A percentile compares a stretch with the other conserved stretches of the same genome.
phyloP scores from a whole-genome alignment of 2,113 vertebrate species.

The Pterocles orientalis region DNA sequence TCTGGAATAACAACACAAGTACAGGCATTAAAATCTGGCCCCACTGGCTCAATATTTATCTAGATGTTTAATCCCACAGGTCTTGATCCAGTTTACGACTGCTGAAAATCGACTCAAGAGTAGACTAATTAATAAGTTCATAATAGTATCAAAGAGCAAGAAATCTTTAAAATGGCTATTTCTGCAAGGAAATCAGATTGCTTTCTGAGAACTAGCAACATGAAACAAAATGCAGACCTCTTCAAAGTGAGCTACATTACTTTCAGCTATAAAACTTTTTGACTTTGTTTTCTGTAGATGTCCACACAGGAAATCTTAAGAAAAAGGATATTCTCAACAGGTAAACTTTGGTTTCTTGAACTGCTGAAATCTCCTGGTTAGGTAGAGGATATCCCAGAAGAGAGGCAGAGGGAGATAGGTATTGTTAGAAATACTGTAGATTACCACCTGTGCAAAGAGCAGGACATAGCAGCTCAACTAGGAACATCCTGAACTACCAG shows the following conservation, averaged over 20 bases:
- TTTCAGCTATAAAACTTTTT: background rate
- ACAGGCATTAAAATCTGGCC: background rate
- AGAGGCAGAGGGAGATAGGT: background rate
- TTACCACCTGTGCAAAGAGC: background rate
- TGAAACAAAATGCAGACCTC: slow-evolving; percentile 36
- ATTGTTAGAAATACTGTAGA: background rate
- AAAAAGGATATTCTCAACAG: background rate
- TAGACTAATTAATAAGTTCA: slow-evolving; percentile 61
- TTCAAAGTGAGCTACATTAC: background rate
- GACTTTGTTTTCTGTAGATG: background rate
- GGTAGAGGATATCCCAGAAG: background rate
- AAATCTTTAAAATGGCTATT: slow-evolving; percentile 62
- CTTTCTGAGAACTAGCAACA: slow-evolving; percentile 37
- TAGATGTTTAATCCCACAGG: slow-evolving; percentile 44
- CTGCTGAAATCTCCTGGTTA: background rate
- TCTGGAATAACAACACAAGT: background rate
- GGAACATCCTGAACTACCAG: background rate
- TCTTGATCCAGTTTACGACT: slow-evolving; percentile 47
- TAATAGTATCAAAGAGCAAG: slow-evolving; percentile 66
- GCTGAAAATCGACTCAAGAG: slow-evolving; percentile 41
- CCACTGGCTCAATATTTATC: slow-evolving; percentile 27
- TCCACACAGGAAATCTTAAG: background rate
- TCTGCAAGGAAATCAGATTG: slow-evolving; percentile 53
- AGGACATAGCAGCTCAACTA: background rate
- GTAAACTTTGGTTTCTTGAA: background rate